These are phyloP conservation scores for Anticlea derivata DNA, from an alignment of 2,888 invertebrate species.

Conservation along the genomic window DNA sequence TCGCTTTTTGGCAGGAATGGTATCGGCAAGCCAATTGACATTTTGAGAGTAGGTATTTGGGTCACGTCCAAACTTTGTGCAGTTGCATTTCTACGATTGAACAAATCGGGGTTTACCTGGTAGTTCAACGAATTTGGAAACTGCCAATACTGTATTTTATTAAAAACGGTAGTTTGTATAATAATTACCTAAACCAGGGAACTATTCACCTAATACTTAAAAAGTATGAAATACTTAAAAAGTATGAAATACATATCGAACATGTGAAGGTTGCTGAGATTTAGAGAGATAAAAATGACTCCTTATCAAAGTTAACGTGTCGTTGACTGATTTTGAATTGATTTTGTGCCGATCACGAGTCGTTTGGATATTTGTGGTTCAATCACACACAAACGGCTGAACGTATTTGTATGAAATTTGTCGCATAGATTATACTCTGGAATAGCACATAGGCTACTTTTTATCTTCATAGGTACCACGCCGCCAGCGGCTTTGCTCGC, in stretches of 20 bases:
- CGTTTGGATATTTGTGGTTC: no score
- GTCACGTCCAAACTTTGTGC: slow-evolving; percentile 25
- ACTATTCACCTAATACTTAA: no score
- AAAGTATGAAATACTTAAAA: not conserved
- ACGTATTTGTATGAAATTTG: no score
- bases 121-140: slow-evolving; percentile 1
- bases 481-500: no score
- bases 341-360: slow-evolving; percentile 2
- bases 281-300: slow-evolving; percentile 1
- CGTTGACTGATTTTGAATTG: not conserved
- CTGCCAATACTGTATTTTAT: not conserved
- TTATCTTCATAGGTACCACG: no score
- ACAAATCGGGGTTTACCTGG: slow-evolving; percentile 14
- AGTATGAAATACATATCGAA: not conserved
- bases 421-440: no score
- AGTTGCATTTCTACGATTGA: slow-evolving; percentile 20
- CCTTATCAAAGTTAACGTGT: not conserved
- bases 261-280: not conserved
- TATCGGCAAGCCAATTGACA: slow-evolving; percentile 23
- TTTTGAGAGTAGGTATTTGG: slow-evolving; percentile 23
- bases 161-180: not conserved
- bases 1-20: slow-evolving; percentile 19
- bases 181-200: no score
- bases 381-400: no score
- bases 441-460: no score